Base-by-base conservation (phyloP, 2,888 invertebrate genomes). In the Folsomia candida region DNA sequence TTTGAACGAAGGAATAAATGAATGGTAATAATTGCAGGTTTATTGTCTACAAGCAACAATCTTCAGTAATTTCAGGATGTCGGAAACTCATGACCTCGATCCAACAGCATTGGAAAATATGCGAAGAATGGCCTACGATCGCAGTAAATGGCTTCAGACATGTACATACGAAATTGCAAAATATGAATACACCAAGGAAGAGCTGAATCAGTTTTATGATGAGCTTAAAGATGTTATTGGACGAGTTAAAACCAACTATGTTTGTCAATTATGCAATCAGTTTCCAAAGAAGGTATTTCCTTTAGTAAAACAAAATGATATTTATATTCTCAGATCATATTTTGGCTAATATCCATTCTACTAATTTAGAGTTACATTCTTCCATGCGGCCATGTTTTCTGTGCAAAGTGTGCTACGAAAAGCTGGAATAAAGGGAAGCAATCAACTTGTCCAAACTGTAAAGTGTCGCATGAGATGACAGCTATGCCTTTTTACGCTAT, bases 81-180 rank as follows among this genome's bases (percentile, higher is more conserved):
- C 70, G 22, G 73, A 73, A 14, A 70, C 70, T 29, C n/a, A n/a
- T n/a, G 72, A 72, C 64, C 69, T 68, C 11, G 75, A 75, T 60
- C 73, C 75, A 14, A 70, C 59, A 57, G 73, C 73, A 14, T 22
- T 75, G 51, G 75, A 75, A 24, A 67, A 70, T 37, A 75, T 75
- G 73, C 63, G 75, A 26, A 51, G 73, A 18, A 73, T 63, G 57
- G 73, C 75, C 1, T 75, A 73, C 18, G 73, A 75, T 37, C 25
- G 71, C 4, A 71, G 71, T 37, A 75, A 73, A 70, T 75, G 75
- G 75, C 65, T 75, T 0, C 71, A 73, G 22, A 75, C 75, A 18
- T 71, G 64, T 37, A 75, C 75, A 9, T 58, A 26, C 51, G 61
- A 61, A 29, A 73, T 75, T 60, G 71, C 69, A 47, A 73, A 75